Conservation (phyloP, 2,888 invertebrate genomes). For the Cotesia congregata region DNA sequence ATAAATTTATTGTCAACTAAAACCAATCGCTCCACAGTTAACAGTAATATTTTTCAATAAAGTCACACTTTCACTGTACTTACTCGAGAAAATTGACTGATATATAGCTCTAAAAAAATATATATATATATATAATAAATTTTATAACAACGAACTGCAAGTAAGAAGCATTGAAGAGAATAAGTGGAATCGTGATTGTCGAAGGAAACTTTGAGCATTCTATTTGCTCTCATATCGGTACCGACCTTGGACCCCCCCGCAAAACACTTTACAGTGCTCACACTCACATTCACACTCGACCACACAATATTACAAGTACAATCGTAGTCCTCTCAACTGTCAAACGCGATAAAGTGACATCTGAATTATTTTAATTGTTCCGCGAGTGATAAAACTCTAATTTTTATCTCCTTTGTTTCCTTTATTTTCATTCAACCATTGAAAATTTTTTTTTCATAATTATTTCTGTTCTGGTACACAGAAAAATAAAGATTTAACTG, state of each 20-base stretch:
- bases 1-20: not conserved
- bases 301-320: not conserved
- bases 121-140: too few species aligned
- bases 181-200: not conserved
- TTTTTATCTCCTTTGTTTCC: not conserved
- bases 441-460: too few species aligned
- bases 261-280: not conserved
- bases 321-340: not conserved
- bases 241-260: not conserved
- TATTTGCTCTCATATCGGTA: not conserved
- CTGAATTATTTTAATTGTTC: not conserved
- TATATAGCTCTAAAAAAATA: not conserved
- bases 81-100: not conserved
- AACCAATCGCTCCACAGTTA: not conserved
- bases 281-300: too few species aligned
- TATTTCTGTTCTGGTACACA: too few species aligned
- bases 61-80: not conserved
- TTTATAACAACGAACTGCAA: too few species aligned
- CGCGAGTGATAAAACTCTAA: not conserved
- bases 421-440: not conserved
- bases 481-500: too few species aligned
- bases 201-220: not conserved
- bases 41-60: not conserved
- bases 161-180: not conserved
- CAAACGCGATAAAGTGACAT: not conserved